Percentiles rank a stretch among this genome's conserved stretches.
phyloP scores from a whole-genome alignment of 2,888 invertebrate genomes.

The Pseudanteris insignis region DNA sequence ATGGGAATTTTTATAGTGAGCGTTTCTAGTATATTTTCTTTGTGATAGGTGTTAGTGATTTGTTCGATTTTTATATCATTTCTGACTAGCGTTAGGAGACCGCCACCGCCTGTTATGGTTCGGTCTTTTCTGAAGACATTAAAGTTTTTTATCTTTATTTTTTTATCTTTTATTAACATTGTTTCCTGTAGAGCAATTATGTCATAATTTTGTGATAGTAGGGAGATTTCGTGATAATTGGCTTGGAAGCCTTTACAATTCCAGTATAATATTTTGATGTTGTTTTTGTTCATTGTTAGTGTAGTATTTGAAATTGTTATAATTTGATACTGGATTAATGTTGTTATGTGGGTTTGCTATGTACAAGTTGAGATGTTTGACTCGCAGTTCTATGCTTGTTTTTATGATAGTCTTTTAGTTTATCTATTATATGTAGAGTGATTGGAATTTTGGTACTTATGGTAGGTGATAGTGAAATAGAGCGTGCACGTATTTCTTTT shows the following conservation, averaged over 20 bases:
- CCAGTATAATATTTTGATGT: slow-evolving; percentile 3
- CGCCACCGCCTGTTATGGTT: not conserved
- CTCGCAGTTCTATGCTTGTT: too few species aligned
- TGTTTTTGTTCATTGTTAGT: not conserved
- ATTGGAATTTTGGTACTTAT: too few species aligned
- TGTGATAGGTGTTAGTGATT: not conserved
- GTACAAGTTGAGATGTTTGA: too few species aligned
- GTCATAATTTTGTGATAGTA: not conserved
- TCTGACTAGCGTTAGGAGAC: not conserved
- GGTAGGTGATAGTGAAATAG: too few species aligned
- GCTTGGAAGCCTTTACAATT: not conserved
- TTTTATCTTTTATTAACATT: not conserved
- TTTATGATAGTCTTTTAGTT: too few species aligned
- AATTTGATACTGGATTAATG: too few species aligned
- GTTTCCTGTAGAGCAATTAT: slow-evolving; percentile 2
- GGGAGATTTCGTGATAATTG: not conserved
- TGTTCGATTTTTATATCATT: not conserved
- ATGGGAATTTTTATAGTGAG: slow-evolving; percentile 8
- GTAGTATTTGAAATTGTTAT: too few species aligned
- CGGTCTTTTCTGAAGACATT: slow-evolving; percentile 1
- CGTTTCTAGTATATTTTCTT: slow-evolving; percentile 1
- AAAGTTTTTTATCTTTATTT: not conserved
- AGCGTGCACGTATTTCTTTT: too few species aligned
- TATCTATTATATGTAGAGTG: too few species aligned
- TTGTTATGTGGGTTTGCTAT: too few species aligned